Evolutionary conservation across 1,140 invertebrate genomes (phyloP).

Genomic region (Temnothorax nylanderi): DNA sequence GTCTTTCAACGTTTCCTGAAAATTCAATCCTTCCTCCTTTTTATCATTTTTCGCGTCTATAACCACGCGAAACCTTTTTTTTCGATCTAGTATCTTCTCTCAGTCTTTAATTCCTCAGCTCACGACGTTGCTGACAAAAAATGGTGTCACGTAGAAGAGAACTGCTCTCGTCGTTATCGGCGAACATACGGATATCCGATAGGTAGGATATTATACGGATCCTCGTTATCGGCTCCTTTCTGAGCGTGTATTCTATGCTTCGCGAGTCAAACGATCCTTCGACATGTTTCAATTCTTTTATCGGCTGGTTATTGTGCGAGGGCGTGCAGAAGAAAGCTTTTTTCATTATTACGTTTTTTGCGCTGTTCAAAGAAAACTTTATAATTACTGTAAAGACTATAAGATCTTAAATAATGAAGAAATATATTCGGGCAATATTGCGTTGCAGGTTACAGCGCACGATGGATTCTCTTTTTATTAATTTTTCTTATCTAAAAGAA

Average conservation of each 20-base stretch:
- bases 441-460: background rate
- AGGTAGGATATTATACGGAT: constrained; percentile 31
- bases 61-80: background rate
- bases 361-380: background rate
- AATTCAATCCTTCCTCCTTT: background rate
- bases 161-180: constrained; percentile 6
- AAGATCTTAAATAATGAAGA: background rate
- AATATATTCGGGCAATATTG: background rate
- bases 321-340: background rate
- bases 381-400: background rate
- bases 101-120: constrained; percentile 18
- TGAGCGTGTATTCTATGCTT: background rate
- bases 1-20: background rate
- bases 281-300: constrained; percentile 30
- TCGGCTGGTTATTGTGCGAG: background rate
- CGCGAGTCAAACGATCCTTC: constrained; percentile 18
- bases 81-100: background rate
- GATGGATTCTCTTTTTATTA: background rate
- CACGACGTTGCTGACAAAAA: constrained; percentile 4
- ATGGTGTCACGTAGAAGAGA: constrained; percentile 4
- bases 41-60: background rate
- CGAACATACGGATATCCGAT: constrained; percentile 10
- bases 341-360: background rate
- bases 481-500: background rate
- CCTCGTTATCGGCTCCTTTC: constrained; percentile 32